Evolutionary conservation across 2,888 invertebrate species (phyloP).

Genomic region (Cheilosia grossa): DNA sequence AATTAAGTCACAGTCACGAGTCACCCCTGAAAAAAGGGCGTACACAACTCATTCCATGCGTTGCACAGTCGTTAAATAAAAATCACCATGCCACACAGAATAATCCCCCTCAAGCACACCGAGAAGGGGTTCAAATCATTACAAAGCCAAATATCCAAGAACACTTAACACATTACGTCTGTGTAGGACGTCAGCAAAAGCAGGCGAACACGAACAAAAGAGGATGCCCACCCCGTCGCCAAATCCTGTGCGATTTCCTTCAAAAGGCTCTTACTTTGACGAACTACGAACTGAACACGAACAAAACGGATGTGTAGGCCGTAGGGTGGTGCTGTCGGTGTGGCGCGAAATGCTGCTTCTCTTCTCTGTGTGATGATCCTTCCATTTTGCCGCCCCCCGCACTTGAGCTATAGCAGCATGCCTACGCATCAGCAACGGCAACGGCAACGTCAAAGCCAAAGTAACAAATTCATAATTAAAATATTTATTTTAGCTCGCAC

Average conservation of each 20-base stretch:
- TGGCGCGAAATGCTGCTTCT: conserved; percentile 2
- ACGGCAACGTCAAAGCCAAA: conserved; percentile 6
- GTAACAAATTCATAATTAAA: conserved; percentile 63
- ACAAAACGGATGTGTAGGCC: not conserved
- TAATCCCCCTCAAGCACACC: conserved; percentile 49
- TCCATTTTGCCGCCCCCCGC: conserved; percentile 19
- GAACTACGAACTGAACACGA: not conserved
- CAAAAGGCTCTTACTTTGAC: not conserved
- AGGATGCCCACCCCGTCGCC: conserved; percentile 8
- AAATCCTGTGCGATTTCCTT: conserved; percentile 22
- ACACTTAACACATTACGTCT: conserved; percentile 39
- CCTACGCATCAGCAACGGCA: conserved; percentile 7
- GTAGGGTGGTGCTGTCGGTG: not conserved
- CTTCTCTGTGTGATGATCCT: conserved; percentile 10
- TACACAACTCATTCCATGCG: not conserved
- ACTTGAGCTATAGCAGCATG: conserved; percentile 28
- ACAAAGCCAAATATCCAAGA: conserved; percentile 51
- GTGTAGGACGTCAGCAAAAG: conserved; percentile 7
- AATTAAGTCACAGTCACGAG: conserved; percentile 39
- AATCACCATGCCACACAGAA: conserved; percentile 42
- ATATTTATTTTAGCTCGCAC: conserved; percentile 52
- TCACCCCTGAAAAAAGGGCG: not conserved
- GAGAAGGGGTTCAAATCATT: conserved; percentile 50
- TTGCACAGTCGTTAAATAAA: conserved; percentile 52
- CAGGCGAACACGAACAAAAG: not conserved